phyloP scores from a whole-genome alignment of 2,888 invertebrate genomes.

The Laspeyria flexula region DNA sequence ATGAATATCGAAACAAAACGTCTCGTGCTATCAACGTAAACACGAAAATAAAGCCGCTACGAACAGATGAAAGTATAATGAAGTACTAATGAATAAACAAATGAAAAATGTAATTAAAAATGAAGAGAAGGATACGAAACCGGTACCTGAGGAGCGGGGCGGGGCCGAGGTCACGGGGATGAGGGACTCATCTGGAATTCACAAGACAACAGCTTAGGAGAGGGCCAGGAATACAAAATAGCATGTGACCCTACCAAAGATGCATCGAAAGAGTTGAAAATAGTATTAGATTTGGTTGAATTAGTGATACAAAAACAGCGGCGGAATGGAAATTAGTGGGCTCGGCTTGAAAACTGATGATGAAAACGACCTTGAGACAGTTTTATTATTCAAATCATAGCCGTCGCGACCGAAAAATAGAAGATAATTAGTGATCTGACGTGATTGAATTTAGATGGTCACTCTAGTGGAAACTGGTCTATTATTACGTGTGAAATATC shows the following conservation, averaged over 20 bases:
- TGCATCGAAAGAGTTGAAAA: constrained; percentile 42
- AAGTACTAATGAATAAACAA: constrained; percentile 45
- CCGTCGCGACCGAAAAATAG: constrained; percentile 32
- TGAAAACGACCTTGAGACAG: constrained; percentile 24
- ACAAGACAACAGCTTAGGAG: constrained; percentile 83
- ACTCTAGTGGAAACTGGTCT: constrained; percentile 20
- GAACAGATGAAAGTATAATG: constrained; percentile 39
- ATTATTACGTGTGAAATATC: constrained; percentile 24
- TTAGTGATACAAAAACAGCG: constrained; percentile 27
- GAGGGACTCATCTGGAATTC: constrained; percentile 86
- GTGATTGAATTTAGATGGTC: constrained; percentile 34
- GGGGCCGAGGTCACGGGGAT: constrained; percentile 83
- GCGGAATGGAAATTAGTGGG: constrained; percentile 31
- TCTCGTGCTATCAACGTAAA: constrained; percentile 33
- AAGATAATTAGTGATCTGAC: constrained; percentile 14
- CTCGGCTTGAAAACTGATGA: constrained; percentile 24
- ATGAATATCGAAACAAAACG: constrained; percentile 33
- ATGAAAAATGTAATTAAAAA: constrained; percentile 50
- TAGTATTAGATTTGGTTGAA: constrained; percentile 35
- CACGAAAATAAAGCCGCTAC: constrained; percentile 38
- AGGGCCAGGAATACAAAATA: constrained; percentile 64
- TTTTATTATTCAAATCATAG: constrained; percentile 49
- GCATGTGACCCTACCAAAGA: constrained; percentile 34
- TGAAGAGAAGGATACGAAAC: constrained; percentile 60
- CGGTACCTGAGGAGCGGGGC: constrained; percentile 85